Evolutionary conservation across 2,113 vertebrate species (phyloP).

Genomic region (Vicugna pacos): DNA sequence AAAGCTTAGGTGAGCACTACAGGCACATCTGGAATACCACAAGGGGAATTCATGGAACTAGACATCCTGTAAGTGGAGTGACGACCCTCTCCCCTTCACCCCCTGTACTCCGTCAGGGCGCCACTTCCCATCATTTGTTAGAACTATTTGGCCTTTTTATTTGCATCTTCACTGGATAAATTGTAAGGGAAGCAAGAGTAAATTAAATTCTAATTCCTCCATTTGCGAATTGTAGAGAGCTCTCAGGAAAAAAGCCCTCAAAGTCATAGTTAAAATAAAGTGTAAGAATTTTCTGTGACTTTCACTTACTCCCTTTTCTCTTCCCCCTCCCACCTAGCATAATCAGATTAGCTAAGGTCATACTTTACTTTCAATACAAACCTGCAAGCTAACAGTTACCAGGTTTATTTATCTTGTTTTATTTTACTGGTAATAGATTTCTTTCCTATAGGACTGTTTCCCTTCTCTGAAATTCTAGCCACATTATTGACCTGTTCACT

Average conservation of each 20-base stretch:
- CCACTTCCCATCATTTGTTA: background rate
- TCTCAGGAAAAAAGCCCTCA: background rate
- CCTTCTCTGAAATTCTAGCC: slow-evolving; percentile 2
- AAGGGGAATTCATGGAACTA: background rate
- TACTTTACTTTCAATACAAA: background rate
- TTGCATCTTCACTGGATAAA: background rate
- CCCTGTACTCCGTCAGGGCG: background rate
- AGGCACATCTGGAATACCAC: background rate
- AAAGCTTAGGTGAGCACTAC: background rate
- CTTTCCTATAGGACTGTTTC: background rate
- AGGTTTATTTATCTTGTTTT: background rate
- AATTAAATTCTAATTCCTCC: slow-evolving; percentile 50
- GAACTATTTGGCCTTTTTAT: background rate
- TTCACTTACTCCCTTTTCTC: background rate
- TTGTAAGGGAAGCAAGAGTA: background rate
- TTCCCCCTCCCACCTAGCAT: background rate
- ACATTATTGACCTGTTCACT: background rate
- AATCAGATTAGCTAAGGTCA: background rate
- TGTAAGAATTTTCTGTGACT: background rate
- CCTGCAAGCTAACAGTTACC: background rate
- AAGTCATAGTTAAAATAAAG: background rate
- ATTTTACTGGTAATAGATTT: background rate
- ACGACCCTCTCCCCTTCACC: background rate
- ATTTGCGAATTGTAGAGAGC: slow-evolving; percentile 22
- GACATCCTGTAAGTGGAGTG: background rate